Evolutionary conservation across 2,888 invertebrate species (phyloP).

Genomic region (Polymixis lichenea): DNA sequence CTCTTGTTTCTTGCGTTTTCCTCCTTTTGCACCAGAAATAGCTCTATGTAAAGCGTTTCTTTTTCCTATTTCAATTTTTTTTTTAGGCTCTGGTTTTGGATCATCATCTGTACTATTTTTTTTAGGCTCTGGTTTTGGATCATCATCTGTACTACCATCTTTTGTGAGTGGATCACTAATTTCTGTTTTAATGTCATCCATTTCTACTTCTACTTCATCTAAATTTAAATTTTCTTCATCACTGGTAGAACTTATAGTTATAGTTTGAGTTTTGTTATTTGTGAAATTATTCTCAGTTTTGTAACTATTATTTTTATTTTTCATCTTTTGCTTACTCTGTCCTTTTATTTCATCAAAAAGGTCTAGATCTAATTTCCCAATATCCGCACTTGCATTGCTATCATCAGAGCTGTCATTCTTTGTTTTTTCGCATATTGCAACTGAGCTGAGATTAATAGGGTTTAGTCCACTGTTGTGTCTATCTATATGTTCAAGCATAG

Average conservation of each 20-base stretch:
- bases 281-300: not conserved
- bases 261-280: not conserved
- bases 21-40: not conserved
- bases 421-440: not conserved
- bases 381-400: not conserved
- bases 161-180: slow-evolving; percentile 9
- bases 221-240: slow-evolving; percentile 7
- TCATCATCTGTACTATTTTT: slow-evolving; percentile 1
- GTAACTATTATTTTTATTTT: not conserved
- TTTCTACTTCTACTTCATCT: slow-evolving; percentile 16
- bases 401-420: not conserved
- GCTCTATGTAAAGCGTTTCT: not conserved
- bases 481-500: slow-evolving; percentile 18
- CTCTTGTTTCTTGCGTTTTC: not conserved
- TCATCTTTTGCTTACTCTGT: not conserved
- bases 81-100: not conserved
- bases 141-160: not conserved
- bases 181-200: not conserved
- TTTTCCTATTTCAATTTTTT: not conserved
- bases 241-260: not conserved
- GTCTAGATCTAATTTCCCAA: not conserved
- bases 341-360: not conserved
- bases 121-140: not conserved
- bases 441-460: slow-evolving; percentile 16
- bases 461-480: slow-evolving; percentile 34